Evolutionary conservation across 2,888 invertebrate species (phyloP).

Genomic region (Hydroisotoma schaefferi): DNA sequence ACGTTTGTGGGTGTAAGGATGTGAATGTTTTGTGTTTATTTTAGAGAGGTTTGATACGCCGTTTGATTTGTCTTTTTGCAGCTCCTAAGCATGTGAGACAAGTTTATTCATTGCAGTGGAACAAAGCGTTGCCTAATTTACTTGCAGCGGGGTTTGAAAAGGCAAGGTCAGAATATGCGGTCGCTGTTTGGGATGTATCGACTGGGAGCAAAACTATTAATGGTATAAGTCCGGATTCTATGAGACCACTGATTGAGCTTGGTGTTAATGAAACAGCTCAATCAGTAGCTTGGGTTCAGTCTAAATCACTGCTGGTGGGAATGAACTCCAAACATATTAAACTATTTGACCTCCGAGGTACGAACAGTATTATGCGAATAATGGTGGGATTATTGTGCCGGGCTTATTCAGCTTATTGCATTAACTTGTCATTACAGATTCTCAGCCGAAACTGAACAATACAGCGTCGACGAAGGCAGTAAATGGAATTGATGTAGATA

Average conservation of each 20-base stretch:
- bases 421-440: slow-evolving; percentile 26
- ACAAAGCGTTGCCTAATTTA: slow-evolving; percentile 72
- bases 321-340: slow-evolving; percentile 85
- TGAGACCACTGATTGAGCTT: slow-evolving; percentile 68
- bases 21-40: slow-evolving; percentile 1
- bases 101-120: slow-evolving; percentile 86
- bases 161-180: slow-evolving; percentile 80
- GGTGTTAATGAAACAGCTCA: slow-evolving; percentile 79
- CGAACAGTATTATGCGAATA: slow-evolving; percentile 23
- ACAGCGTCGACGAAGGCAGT: slow-evolving; percentile 71
- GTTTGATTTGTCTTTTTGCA: too few species aligned
- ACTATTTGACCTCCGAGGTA: slow-evolving; percentile 85
- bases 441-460: slow-evolving; percentile 42
- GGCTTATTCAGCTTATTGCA: too few species aligned
- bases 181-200: slow-evolving; percentile 82
- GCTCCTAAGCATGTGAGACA: slow-evolving; percentile 79
- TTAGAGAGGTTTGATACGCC: background rate
- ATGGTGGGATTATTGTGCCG: too few species aligned
- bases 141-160: slow-evolving; percentile 85
- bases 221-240: slow-evolving; percentile 55
- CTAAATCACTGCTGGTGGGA: slow-evolving; percentile 76
- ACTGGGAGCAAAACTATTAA: slow-evolving; percentile 53
- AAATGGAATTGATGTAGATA: slow-evolving; percentile 75
- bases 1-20: background rate
- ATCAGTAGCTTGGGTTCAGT: slow-evolving; percentile 79